phyloP scores from a whole-genome alignment of 2,888 invertebrate species.

The Molorchus minor region DNA sequence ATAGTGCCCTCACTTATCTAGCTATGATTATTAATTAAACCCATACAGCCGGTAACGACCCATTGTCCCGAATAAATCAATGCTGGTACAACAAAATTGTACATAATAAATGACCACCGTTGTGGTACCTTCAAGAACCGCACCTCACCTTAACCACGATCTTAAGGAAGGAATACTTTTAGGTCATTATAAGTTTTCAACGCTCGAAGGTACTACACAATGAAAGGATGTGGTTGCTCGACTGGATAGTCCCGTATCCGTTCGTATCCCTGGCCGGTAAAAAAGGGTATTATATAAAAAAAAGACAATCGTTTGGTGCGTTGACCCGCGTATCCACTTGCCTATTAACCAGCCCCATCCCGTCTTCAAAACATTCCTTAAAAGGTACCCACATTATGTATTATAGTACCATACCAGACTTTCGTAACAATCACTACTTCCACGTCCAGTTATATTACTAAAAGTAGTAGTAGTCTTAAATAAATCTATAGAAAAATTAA shows the following conservation, averaged over 20 bases:
- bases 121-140: slow-evolving; percentile 19
- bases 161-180: slow-evolving; percentile 31
- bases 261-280: slow-evolving; percentile 32
- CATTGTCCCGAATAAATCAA: not conserved
- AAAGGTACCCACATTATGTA: no score
- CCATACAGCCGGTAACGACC: no score
- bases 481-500: no score
- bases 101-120: slow-evolving; percentile 16
- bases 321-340: slow-evolving; percentile 43
- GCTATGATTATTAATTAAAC: no score
- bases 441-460: no score
- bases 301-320: slow-evolving; percentile 43
- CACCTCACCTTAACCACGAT: slow-evolving; percentile 26
- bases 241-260: slow-evolving; percentile 45
- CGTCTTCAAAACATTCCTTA: slow-evolving; percentile 10
- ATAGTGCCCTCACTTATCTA: no score
- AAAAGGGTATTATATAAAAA: slow-evolving; percentile 42
- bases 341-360: slow-evolving; percentile 22
- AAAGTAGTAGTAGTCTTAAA: no score
- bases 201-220: slow-evolving; percentile 26
- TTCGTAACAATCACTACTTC: no score
- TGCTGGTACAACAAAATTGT: not conserved
- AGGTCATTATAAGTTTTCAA: slow-evolving; percentile 31
- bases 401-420: no score
- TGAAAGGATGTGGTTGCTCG: slow-evolving; percentile 25